Conservation (phyloP, 2,797 vertebrate species). For the Glossophaga mutica region DNA sequence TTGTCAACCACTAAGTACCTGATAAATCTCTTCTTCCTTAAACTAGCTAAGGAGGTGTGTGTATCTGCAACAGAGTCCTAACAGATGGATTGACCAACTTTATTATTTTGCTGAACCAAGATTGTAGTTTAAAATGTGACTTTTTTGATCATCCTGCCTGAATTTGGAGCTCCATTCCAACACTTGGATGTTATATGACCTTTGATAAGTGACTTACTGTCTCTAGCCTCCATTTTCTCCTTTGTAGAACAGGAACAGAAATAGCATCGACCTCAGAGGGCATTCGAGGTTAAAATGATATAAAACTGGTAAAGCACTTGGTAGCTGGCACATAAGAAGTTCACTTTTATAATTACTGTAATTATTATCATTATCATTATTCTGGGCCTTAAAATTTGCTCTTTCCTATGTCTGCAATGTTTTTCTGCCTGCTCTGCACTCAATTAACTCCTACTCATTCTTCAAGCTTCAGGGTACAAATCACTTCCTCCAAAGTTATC, state of each 20-base stretch:
- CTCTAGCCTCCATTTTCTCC: not conserved
- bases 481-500: not conserved
- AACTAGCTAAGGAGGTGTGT: not conserved
- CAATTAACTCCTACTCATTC: not conserved
- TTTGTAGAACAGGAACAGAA: not conserved
- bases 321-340: not conserved
- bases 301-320: not conserved
- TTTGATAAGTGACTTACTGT: not conserved
- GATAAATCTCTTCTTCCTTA: not conserved
- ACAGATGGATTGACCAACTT: not conserved
- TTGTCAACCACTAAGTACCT: not conserved
- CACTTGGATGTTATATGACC: not conserved
- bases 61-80: not conserved
- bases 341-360: not conserved
- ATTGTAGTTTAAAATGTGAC: not conserved
- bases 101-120: not conserved
- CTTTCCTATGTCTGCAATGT: not conserved
- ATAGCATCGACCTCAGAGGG: not conserved
- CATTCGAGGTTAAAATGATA: not conserved
- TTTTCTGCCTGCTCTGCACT: not conserved
- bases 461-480: not conserved
- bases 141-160: not conserved
- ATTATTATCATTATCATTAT: not conserved
- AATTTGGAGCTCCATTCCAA: not conserved
- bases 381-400: not conserved